Conservation (phyloP, 2,113 vertebrate species). For the Gasterosteus nipponicus region DNA sequence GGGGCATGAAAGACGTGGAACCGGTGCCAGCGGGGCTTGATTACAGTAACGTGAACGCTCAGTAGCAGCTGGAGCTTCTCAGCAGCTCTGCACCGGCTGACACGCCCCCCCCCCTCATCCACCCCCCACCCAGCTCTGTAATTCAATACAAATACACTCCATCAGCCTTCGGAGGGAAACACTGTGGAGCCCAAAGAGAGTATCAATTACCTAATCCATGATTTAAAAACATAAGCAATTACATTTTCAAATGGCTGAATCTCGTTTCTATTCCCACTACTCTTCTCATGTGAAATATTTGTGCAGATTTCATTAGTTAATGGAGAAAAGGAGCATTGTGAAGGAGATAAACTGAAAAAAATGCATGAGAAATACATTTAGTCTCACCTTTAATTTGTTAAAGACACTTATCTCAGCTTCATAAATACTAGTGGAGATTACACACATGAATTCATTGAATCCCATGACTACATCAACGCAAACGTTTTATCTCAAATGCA, state of each 20-base stretch:
- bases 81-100: conserved; percentile 42
- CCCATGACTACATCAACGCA: not conserved
- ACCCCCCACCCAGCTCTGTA: conserved; percentile 30
- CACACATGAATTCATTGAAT: not conserved
- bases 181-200: not conserved
- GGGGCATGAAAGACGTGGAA: conserved; percentile 12
- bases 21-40: conserved; percentile 57
- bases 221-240: not conserved
- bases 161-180: conserved; percentile 36
- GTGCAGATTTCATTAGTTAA: not conserved
- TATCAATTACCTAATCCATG: conserved; percentile 6
- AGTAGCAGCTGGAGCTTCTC: conserved; percentile 69
- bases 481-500: not conserved
- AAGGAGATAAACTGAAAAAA: not conserved
- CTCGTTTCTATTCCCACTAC: not conserved
- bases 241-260: conserved; percentile 3
- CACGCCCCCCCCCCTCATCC: conserved; percentile 29
- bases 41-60: conserved; percentile 71
- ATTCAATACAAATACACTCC: conserved; percentile 53
- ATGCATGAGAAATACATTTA: not conserved
- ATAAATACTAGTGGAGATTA: too few species aligned
- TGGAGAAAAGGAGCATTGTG: not conserved
- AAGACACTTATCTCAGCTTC: not conserved
- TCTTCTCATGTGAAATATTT: not conserved
- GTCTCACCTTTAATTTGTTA: not conserved